Base-by-base conservation (phyloP, 2,113 vertebrate species). In the Mormyrus lacerda region DNA sequence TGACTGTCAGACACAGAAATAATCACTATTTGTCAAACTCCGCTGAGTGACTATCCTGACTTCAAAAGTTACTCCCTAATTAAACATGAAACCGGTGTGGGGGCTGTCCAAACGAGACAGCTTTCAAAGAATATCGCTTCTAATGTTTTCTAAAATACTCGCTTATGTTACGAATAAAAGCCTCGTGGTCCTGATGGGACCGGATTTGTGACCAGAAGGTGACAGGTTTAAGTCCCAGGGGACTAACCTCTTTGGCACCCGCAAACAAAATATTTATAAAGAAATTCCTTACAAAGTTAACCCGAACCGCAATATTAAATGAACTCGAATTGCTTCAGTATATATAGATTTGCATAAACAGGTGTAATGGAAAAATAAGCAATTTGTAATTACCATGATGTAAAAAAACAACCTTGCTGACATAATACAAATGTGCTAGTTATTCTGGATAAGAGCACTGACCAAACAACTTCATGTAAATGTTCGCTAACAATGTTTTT, bases 31-130 rank as follows among this genome's bases (percentile, higher is more conserved):
- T 89, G 90, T 91, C 87, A 89, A 69, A 84, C 65, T 90, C 90
- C 44, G 61, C 35, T 61, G 90, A 93, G 89, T 89, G 92, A 92
- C 89, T 86, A 79, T 44, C 73, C 65, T 31, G 91, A 87, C 91
- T 92, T 92, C 90, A 92, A 89, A 91, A 89, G 89, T 91, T 84
- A 47, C 19, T 21, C 90, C 89, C 90, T 92, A 93, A 93, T 92
- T 90, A 91, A 91, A 91, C 87, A 91, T 92, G 92, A 92, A 90
- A 92, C 91, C n/a, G 9, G 58, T 3, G 58, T 35, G 89, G 73
- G 8, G 89, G 51, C 79, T 24, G 42, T n/a, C 39, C 17, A 21
- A 86, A 44, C 10, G 48, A 35, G 84, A 11, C 24, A 9, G 21
- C 8, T 84, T 84, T 84, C n/a, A 86, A 86, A 86, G 48, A 45